Evolutionary conservation across 2,113 vertebrate species (phyloP), one percentile per base, ranked within the genome.

Genomic region (Zosterops hypoxanthus): DNA sequence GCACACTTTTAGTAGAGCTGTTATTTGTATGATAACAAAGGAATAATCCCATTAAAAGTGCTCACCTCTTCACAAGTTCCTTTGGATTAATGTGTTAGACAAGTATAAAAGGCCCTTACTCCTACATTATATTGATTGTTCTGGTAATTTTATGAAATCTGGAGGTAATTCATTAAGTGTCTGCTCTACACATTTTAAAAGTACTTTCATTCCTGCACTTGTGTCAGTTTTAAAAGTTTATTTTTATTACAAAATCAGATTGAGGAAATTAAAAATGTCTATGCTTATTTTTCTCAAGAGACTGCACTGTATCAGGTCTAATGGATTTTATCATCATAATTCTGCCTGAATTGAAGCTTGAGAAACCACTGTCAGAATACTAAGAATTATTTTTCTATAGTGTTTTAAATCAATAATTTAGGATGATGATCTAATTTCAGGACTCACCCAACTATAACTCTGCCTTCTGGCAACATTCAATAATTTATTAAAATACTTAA

Each of bases 401-500:
- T 83, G 63, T 92, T 96, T 95, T 70, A 95, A 73, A 46, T 88
- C 57, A 78, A 25, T 88, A 73, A 94, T 88, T 95, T 94, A 97
- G 52, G 66, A 81, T 88, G 71, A 90, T 94, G 76, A 97, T 89
- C 91, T 94, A 92, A 94, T 96, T 59, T 59, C 86, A 86, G 83
- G 76, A 91, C 57, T 82, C 59, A 76, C 57, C 83, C 34, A 81
- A 36, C 66, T 90, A 64, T 84, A 96, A 93, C 85, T 95, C 70
- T 91, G 60, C 75, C 91, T 95, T 88, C 75, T 82, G 88, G 84
- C 76, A 96, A 75, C 61, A 90, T 77, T 85, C 78, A 91, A 68
- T 94, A 92, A 95, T 91, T 94, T 94, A 94, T 96, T 92, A 88
- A 92, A 92, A 95, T 88, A 89, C 34, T 89, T 92, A 96, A 86